These are phyloP conservation scores for Genyomyrus donnyi DNA, from an alignment of 2,113 vertebrate species.

Conservation along the genomic window DNA sequence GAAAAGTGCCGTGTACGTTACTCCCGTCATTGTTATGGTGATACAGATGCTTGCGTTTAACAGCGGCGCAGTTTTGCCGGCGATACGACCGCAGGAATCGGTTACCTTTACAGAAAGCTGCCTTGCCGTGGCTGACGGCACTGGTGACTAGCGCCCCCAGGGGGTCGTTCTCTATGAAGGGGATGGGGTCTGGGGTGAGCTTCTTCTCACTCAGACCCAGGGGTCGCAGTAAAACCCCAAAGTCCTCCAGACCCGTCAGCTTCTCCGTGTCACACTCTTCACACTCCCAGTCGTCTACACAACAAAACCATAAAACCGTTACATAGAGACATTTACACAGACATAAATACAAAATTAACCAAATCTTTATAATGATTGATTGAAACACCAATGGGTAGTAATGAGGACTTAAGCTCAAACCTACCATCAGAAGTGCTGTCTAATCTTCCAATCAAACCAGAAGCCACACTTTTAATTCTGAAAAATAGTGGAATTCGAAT, in stretches of 20 bases:
- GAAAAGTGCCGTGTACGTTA: background rate
- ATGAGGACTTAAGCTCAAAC: background rate
- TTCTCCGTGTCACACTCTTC: conserved; percentile 52
- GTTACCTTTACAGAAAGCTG: conserved; percentile 48
- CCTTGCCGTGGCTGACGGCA: conserved; percentile 29
- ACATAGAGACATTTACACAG: background rate
- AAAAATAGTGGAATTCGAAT: background rate
- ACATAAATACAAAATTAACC: conserved; percentile 1
- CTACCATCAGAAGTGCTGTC: conserved; percentile 67
- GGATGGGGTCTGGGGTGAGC: conserved; percentile 62
- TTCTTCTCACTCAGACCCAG: conserved; percentile 67
- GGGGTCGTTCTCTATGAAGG: conserved; percentile 62
- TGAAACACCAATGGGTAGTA: background rate
- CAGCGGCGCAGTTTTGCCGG: background rate
- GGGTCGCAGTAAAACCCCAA: conserved; percentile 57
- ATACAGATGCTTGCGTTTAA: background rate
- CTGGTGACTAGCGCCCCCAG: conserved; percentile 57
- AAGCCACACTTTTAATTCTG: conserved; percentile 59
- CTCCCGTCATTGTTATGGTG: background rate
- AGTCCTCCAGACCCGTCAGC: conserved; percentile 67
- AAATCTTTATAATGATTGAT: background rate
- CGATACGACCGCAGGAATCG: too few species aligned
- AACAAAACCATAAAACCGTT: background rate
- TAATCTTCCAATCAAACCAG: conserved; percentile 64
- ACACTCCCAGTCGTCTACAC: conserved; percentile 65